phyloP scores from a whole-genome alignment of 2,888 invertebrate species.

The Drosophila prolongata region DNA sequence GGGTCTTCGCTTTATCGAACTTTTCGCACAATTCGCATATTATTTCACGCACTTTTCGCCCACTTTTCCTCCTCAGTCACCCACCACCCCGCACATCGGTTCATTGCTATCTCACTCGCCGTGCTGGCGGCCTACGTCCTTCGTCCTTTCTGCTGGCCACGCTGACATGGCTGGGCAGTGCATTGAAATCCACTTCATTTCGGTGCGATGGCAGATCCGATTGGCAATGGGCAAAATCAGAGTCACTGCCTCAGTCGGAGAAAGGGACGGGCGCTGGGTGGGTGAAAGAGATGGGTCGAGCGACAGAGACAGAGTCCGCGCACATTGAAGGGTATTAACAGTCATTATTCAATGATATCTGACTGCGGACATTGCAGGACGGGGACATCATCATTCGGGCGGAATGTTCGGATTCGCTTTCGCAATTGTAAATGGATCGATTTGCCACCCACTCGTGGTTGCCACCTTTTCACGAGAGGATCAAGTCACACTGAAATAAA shows the following conservation, averaged over 20 bases:
- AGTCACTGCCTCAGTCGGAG: conserved; percentile 29
- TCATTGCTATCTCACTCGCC: conserved; percentile 16
- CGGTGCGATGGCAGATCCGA: conserved; percentile 47
- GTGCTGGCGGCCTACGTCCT: conserved; percentile 19
- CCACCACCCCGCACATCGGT: not conserved
- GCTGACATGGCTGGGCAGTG: conserved; percentile 59
- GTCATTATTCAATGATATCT: conserved; percentile 84
- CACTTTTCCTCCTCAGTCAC: not conserved
- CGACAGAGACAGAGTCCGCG: conserved; percentile 14
- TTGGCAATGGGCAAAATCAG: conserved; percentile 42
- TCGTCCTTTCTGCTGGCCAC: conserved; percentile 26
- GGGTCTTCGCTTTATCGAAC: conserved; percentile 69
- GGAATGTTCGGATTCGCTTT: conserved; percentile 54
- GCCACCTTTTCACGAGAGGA: conserved; percentile 25
- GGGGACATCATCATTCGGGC: conserved; percentile 78
- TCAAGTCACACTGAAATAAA: conserved; percentile 33
- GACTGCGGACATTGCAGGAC: conserved; percentile 77
- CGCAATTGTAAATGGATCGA: conserved; percentile 69
- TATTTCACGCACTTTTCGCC: conserved; percentile 61
- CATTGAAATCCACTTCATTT: conserved; percentile 80
- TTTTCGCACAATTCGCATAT: conserved; percentile 79
- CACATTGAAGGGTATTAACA: conserved; percentile 84
- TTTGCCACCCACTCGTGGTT: conserved; percentile 34
- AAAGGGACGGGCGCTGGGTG: conserved; percentile 15
- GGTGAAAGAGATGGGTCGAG: conserved; percentile 10